Evolutionary conservation across 2,888 invertebrate genomes (phyloP).

Genomic region (Chelonus formosanus): DNA sequence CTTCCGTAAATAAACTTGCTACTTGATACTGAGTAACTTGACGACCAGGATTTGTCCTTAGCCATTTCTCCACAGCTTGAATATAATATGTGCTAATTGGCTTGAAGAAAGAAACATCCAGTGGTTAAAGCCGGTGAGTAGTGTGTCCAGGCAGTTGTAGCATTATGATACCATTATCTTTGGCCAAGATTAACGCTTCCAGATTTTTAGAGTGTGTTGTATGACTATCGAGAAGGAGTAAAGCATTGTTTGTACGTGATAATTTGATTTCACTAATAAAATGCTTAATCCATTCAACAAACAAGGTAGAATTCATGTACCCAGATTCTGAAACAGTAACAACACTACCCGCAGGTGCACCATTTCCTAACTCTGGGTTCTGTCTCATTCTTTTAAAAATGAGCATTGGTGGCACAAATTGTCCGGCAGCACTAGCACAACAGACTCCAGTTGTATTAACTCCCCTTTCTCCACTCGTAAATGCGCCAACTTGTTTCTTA

Average conservation of each 20-base stretch:
- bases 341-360: slow-evolving; percentile 31
- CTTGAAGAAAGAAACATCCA: slow-evolving; percentile 44
- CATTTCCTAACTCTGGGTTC: slow-evolving; percentile 24
- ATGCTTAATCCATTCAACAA: slow-evolving; percentile 38
- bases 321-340: slow-evolving; percentile 35
- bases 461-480: slow-evolving; percentile 49
- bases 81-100: slow-evolving; percentile 31
- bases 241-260: slow-evolving; percentile 25
- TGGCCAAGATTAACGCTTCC: slow-evolving; percentile 41
- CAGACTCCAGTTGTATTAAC: slow-evolving; percentile 44
- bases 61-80: slow-evolving; percentile 32
- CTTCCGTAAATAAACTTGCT: slow-evolving; percentile 31
- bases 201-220: slow-evolving; percentile 43
- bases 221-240: slow-evolving; percentile 41
- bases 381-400: slow-evolving; percentile 39
- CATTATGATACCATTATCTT: slow-evolving; percentile 42
- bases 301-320: slow-evolving; percentile 38
- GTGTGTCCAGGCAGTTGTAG: slow-evolving; percentile 46
- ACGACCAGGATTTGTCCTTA: slow-evolving; percentile 31
- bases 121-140: slow-evolving; percentile 46
- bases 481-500: slow-evolving; percentile 47
- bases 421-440: slow-evolving; percentile 32
- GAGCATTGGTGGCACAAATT: slow-evolving; percentile 38
- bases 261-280: slow-evolving; percentile 32
- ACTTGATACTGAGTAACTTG: slow-evolving; percentile 33